Base-by-base conservation (phyloP, 1,140 invertebrate species). In the Panulirus ornatus region DNA sequence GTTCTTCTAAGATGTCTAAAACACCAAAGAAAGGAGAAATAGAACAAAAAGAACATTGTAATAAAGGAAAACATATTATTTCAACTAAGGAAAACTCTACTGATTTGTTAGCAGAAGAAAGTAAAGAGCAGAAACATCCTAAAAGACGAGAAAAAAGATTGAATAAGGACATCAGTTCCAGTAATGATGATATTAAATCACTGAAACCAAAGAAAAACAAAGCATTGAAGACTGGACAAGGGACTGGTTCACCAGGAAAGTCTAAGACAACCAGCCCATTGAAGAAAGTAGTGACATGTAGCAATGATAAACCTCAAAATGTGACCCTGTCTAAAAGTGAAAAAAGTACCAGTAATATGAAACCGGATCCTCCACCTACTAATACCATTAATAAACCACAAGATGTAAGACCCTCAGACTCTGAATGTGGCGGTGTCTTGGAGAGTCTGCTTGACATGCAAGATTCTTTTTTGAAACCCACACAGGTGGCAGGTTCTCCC, bases 381-480 rank as follows among this genome's bases (percentile, higher is more conserved):
- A n/a, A 30, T n/a, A 0, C 58, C 54, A 83, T n/a, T n/a, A n/a
- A 1, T 66, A 70, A 11, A 38, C 3, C 51, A 6, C 14, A 51
- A 86, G 70, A 82, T 27, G 54, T 14, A 36, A 34, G 40, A 34
- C 30, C 51, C 22, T 14, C 40, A 51, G 42, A 2, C 30, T 70
- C 22, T 71, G 22, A 75, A 36, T 66, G 51, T 47, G 38, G 54
- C 36, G 30, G 54, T 73, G 70, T 90, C 19, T 54, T 90, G 1
- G 88, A 90, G 2, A 47, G 58, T n/a, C 51, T 90, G 9, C 42
- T 90, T n/a, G 51, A 54, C 54, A 76, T 78, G 73, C 88, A 90
- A 58, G 81, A 84, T 44, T 90, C 88, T 47, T 78, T 90, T 11
- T 38, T 84, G 71, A 90, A 90, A 34, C 71, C 81, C 27, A 30